Percentiles rank a stretch among this genome's conserved stretches.
Conservation (phyloP, 1,140 invertebrate species). For the Brachionus sp. region DNA sequence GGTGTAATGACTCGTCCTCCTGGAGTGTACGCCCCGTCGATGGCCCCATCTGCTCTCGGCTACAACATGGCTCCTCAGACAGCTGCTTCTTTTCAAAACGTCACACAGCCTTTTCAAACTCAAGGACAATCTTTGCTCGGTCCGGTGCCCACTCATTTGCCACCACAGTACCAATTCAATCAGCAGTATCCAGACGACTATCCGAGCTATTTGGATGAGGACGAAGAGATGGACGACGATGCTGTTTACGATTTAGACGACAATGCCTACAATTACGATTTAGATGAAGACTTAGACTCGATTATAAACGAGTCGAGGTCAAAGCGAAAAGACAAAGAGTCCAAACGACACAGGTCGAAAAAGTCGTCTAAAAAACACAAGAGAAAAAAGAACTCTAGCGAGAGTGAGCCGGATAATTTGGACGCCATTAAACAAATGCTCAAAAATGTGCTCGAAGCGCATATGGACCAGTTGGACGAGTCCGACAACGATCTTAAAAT, state of each 20-base stretch:
- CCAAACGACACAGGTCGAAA: background rate
- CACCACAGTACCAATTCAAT: background rate
- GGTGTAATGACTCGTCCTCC: background rate
- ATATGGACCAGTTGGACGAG: background rate
- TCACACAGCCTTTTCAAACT: background rate
- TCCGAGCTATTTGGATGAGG: slow-evolving; percentile 7
- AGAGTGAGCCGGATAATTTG: background rate
- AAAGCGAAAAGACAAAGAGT: background rate
- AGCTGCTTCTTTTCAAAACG: background rate
- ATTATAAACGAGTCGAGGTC: slow-evolving; percentile 32
- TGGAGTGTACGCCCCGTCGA: background rate
- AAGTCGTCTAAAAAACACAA: slow-evolving; percentile 31
- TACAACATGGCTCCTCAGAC: background rate
- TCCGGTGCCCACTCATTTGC: slow-evolving; percentile 4
- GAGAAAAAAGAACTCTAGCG: background rate
- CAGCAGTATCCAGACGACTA: background rate
- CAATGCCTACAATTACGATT: slow-evolving; percentile 10
- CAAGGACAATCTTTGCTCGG: slow-evolving; percentile 3
- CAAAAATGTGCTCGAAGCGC: background rate
- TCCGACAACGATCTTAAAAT: background rate
- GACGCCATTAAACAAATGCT: slow-evolving; percentile 10
- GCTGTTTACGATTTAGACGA: slow-evolving; percentile 30
- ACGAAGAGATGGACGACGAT: background rate
- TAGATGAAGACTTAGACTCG: slow-evolving; percentile 20
- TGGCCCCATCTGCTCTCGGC: background rate